Base-by-base conservation (phyloP, 2,888 invertebrate genomes). In the Megalurothrips usitatus region DNA sequence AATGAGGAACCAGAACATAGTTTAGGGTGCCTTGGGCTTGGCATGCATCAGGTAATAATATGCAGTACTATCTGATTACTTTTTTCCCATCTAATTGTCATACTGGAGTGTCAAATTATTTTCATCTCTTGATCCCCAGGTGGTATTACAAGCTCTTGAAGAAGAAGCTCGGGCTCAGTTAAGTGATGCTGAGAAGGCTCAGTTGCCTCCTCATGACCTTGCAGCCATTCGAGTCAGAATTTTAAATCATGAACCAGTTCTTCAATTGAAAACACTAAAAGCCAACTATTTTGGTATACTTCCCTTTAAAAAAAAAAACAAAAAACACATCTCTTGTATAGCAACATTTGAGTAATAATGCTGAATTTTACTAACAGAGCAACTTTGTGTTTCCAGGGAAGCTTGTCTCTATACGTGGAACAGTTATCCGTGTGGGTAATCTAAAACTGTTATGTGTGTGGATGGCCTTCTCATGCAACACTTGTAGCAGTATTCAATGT, bases 351-450 rank as follows among this genome's bases (percentile, higher is more conserved):
- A 47, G 11, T 58, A 9, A 58, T 23, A 26, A 8, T 75, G 78
- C 19, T 58, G 79, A 23, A 17, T 79, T 79, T 78, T 28, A 4
- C 1, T 34, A 26, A 12, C 68, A 68, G 26, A 19, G n/a, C 28
- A 81, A 49, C 68, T 84, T 80, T 80, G 86, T 82, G 75, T 87
- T 82, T 85, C 75, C 82, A 92, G 93, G 92, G 9, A 93, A 93
- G 87, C 86, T 97, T 83, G 92, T 96, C 43, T 91, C 94, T 47
- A 90, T 97, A 4, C 91, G 93, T 85, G 97, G 97, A 0, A 95
- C 95, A 78, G 94, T 97, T 0, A 94, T 94, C 82, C 90, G 94
- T 86, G 94, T 95, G 6, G 92, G 94, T 23, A 92, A 92, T 85
- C 90, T 93, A 0, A 93, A 93, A 82, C 91, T 94, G 1, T 88